Base-by-base conservation (phyloP, 2,888 invertebrate genomes). In the Lithophane leautieri region DNA sequence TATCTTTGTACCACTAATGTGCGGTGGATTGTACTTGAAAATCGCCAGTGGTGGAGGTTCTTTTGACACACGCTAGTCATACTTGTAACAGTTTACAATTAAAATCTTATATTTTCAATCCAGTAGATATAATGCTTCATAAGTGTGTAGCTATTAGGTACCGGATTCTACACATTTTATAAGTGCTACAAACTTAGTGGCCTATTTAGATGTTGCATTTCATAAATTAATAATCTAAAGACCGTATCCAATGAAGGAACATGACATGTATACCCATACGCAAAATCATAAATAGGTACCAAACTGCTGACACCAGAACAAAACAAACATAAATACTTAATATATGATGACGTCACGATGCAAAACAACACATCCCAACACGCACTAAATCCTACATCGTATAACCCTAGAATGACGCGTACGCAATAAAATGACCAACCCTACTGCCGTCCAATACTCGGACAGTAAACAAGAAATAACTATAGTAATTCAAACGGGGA, bases 371-470 rank as follows among this genome's bases (percentile, higher is more conserved):
- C 60, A 73, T 78, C 61, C 60, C 12, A 54, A 58, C 73, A 47
- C 54, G 61, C 76, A 78, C 73, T 87, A 78, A 85, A 77, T 85
- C 74, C 69, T 52, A 78, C 42, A 70, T 73, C 63, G 50, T 79
- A 86, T 79, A 79, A 80, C 87, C 86, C 76, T 82, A 60, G 61
- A 84, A 76, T 80, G 86, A 78, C 78, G 83, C 83, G 78, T 67
- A 44, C 58, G 62, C 81, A 87, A 89, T 90, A 90, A 89, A 90
- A 82, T 88, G 84, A 83, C 83, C 84, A 85, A 90, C 88, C 86
- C 85, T 87, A 89, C 86, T 81, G 77, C 81, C 82, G 81, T 66
- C 84, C 86, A 79, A 86, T 82, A 80, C 86, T 84, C 44, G 63
- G 12, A 75, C 80, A 71, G 84, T 86, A 86, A 88, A 87, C 86